Evolutionary conservation across 2,888 invertebrate genomes (phyloP).

Genomic region (Drosophila birchii): DNA sequence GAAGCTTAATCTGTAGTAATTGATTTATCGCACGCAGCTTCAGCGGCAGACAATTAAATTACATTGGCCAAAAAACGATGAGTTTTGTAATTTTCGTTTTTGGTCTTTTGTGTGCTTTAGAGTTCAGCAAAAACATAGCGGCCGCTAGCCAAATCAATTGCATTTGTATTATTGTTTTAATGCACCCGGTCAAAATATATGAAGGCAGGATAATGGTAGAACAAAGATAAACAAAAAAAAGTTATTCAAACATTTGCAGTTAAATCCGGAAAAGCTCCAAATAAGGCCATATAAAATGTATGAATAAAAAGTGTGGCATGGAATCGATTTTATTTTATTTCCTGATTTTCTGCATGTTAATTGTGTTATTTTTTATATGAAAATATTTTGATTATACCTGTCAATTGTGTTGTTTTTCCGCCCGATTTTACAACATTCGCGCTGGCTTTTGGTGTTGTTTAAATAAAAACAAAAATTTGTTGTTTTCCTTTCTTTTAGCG

Average conservation of each 20-base stretch:
- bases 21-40: slow-evolving; percentile 68
- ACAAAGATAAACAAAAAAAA: slow-evolving; percentile 40
- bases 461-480: slow-evolving; percentile 14
- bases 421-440: slow-evolving; percentile 25
- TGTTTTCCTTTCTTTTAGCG: slow-evolving; percentile 20
- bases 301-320: slow-evolving; percentile 19
- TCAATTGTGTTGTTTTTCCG: slow-evolving; percentile 28
- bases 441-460: slow-evolving; percentile 40
- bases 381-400: slow-evolving; percentile 54
- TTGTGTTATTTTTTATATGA: slow-evolving; percentile 46
- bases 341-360: slow-evolving; percentile 48
- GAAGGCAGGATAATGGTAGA: slow-evolving; percentile 21
- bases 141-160: slow-evolving; percentile 38
- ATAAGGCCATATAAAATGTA: slow-evolving; percentile 30
- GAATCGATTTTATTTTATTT: slow-evolving; percentile 28
- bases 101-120: slow-evolving; percentile 12
- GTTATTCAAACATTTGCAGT: slow-evolving; percentile 45
- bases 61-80: slow-evolving; percentile 38
- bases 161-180: slow-evolving; percentile 51
- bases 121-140: background rate
- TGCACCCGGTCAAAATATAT: slow-evolving; percentile 39
- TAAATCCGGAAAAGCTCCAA: slow-evolving; percentile 43
- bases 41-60: slow-evolving; percentile 64
- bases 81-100: slow-evolving; percentile 27
- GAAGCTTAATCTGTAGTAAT: slow-evolving; percentile 66